A percentile compares a stretch with the other conserved stretches of the same genome.
phyloP scores from a whole-genome alignment of 2,888 invertebrate species.

The Lepidochitona cinerea region DNA sequence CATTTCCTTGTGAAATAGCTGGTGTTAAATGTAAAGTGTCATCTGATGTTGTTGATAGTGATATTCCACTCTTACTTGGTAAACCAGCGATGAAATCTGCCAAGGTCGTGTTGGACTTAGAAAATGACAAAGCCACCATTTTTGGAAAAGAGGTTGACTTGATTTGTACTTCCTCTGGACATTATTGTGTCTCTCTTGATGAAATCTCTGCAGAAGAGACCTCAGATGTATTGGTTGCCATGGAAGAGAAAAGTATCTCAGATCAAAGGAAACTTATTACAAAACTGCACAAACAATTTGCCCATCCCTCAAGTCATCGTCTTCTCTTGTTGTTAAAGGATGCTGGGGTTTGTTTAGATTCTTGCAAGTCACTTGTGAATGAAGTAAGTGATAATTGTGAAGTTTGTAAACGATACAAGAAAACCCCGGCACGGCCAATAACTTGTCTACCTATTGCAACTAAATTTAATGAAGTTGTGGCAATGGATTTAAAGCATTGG shows the following conservation, averaged over 20 bases:
- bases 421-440: conserved; percentile 1
- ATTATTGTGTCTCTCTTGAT: neutral
- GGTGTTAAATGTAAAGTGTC: conserved; percentile 4
- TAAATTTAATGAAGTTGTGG: conserved; percentile 9
- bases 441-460: conserved; percentile 4
- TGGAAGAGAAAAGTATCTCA: neutral
- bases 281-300: conserved; percentile 2
- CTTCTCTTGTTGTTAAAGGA: neutral
- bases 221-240: neutral
- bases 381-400: neutral
- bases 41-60: conserved; percentile 6
- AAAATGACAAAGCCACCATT: conserved; percentile 22
- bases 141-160: neutral
- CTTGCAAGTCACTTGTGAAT: neutral
- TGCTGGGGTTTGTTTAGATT: neutral
- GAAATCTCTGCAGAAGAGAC: neutral
- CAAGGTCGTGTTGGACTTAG: conserved; percentile 29
- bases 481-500: neutral
- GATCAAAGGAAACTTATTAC: neutral
- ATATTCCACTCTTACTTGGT: neutral
- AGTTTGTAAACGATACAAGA: too few species aligned
- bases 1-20: conserved; percentile 12
- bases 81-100: conserved; percentile 31
- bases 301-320: neutral
- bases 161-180: neutral